phyloP scores from a whole-genome alignment of 2,113 vertebrate species.

The Taxidea taxus region DNA sequence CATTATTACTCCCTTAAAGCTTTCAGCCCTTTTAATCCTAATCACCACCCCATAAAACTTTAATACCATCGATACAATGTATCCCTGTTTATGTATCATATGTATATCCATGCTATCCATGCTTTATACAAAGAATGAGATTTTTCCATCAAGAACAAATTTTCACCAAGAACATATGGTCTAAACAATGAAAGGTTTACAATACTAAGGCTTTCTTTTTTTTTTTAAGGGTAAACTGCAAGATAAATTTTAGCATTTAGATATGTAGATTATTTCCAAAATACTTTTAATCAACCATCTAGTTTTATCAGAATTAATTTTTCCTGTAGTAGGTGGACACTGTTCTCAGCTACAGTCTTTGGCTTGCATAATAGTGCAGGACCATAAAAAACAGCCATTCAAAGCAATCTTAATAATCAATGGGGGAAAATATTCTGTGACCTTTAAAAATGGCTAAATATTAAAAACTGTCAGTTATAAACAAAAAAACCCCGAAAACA shows the following conservation, averaged over 20 bases:
- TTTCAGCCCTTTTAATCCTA: neutral
- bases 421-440: neutral
- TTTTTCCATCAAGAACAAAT: neutral
- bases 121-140: neutral
- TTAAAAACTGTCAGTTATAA: neutral
- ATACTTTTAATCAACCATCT: neutral
- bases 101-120: neutral
- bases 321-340: neutral
- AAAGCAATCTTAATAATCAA: neutral
- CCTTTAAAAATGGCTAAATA: neutral
- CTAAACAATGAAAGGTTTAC: neutral
- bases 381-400: neutral
- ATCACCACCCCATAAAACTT: neutral
- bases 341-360: neutral
- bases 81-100: neutral
- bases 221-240: neutral
- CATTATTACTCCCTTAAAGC: neutral
- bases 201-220: neutral
- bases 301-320: neutral
- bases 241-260: neutral
- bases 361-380: too few relatives aligned
- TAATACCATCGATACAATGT: neutral
- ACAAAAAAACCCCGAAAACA: neutral
- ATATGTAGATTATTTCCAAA: neutral
- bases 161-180: neutral